Base-by-base conservation (phyloP, 2,888 invertebrate genomes). In the Drosophila silvestris region DNA sequence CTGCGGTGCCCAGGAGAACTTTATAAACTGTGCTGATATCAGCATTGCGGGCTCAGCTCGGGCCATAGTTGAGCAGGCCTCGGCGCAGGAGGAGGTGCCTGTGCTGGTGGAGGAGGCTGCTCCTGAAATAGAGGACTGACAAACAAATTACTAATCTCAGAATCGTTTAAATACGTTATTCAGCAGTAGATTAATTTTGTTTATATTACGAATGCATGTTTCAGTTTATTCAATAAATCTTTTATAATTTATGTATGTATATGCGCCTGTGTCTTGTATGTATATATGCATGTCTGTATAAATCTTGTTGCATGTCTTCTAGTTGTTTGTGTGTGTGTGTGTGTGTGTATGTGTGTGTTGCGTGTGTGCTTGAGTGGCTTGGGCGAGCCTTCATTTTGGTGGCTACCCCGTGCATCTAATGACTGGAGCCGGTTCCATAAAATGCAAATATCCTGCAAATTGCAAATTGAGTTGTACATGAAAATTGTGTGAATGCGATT, bases 1-100 rank as follows among this genome's bases (percentile, higher is more conserved):
- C n/a, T 95, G 95, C 77, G 94, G 94, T 0, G 75, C 88, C 1
- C 95, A 95, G 77, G 95, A 95, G 80, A 93, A 89, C 3, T 95
- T 94, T 77, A 90, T 93, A 32, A 94, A 93, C 19, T 95, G 95
- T 82, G 93, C 95, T 0, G 95, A 95, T 78, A 92, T 95, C 6
- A 85, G 87, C 66, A 88, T 93, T 7, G 14, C 72, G 5, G 41
- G 56, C 28, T 70, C 89, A 0, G 71, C 61, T 3, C 56, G 76
- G 5, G 59, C 41, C 10, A 33, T 81, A 0, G 22, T 89, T 6
- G 70, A 78, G 39, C 37, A n/a, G 33, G 54, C 32, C 10, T 57
- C 72, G 0, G 51, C 51, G 41, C 58, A 67, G 60, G 57, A 33
- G 3, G 50, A 72, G n/a, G 1, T 60, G n/a, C 76, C 83, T 9